phyloP scores from a whole-genome alignment of 2,113 vertebrate genomes.

The Thinocorus orbignyianus region DNA sequence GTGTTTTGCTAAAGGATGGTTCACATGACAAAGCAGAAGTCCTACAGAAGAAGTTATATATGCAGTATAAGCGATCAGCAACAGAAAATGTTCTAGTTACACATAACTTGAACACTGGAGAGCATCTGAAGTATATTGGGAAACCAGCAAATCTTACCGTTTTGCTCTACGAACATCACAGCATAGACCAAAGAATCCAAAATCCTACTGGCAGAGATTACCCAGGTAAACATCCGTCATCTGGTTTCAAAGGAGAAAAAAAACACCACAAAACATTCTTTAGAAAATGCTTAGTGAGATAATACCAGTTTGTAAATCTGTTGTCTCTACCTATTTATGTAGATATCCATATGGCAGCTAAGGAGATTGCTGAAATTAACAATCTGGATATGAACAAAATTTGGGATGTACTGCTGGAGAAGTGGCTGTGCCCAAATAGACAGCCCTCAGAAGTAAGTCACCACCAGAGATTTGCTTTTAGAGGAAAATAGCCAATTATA shows the following conservation, averaged over 20 bases:
- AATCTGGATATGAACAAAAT: constrained; percentile 87
- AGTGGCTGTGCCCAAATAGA: constrained; percentile 87
- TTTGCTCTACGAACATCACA: constrained; percentile 88
- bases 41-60: constrained; percentile 83
- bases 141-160: constrained; percentile 85
- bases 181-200: constrained; percentile 82
- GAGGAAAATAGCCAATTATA: not conserved
- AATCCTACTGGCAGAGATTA: constrained; percentile 74
- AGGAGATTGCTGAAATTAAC: constrained; percentile 89
- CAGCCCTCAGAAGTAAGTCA: constrained; percentile 76
- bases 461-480: not conserved
- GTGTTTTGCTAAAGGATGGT: constrained; percentile 74
- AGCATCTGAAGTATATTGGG: constrained; percentile 79
- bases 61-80: constrained; percentile 86
- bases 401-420: constrained; percentile 86
- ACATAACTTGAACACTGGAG: constrained; percentile 76
- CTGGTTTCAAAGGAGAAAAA: not conserved
- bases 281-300: not conserved
- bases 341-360: constrained; percentile 90
- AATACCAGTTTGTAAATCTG: not conserved
- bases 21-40: constrained; percentile 74
- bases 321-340: not conserved
- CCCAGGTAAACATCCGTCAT: constrained; percentile 78
- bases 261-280: not conserved
- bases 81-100: constrained; percentile 86